Evolutionary conservation across 1,140 invertebrate species (phyloP).

Genomic region (Trachymyrmex cornetzi): DNA sequence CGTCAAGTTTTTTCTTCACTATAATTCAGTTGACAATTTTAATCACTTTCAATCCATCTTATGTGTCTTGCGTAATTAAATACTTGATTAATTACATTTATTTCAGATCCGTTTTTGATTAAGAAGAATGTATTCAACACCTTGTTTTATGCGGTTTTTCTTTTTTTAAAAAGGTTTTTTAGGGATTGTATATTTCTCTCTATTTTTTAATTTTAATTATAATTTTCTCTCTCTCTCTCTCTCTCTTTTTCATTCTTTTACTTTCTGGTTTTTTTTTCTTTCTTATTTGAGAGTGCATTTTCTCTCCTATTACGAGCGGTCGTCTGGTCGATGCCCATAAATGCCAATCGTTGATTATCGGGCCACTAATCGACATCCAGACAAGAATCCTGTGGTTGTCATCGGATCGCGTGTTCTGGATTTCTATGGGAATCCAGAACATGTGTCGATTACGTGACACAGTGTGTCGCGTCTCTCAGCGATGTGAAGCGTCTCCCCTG

Average conservation of each 20-base stretch:
- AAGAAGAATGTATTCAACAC: no score
- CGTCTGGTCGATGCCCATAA: slow-evolving; percentile 10
- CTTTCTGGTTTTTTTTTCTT: not conserved
- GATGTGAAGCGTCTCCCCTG: slow-evolving; percentile 30
- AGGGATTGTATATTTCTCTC: no score
- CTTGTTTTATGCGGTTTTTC: no score
- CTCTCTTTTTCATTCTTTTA: not conserved
- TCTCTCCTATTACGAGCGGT: slow-evolving; percentile 13
- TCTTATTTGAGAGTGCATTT: slow-evolving; percentile 12
- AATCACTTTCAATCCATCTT: no score
- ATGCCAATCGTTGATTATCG: not conserved
- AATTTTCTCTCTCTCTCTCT: not conserved
- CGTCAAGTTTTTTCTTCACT: no score
- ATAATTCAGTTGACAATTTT: no score
- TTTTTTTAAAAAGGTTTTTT: no score
- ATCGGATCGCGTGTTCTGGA: slow-evolving; percentile 42
- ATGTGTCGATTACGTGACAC: slow-evolving; percentile 59
- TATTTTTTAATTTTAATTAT: no score
- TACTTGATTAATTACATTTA: no score
- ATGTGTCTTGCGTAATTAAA: no score
- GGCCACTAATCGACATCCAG: not conserved
- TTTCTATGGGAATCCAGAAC: slow-evolving; percentile 54
- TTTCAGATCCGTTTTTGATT: no score
- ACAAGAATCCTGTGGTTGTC: not conserved
- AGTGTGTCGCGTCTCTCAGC: no score